Percentiles rank a stretch among this genome's conserved stretches.
phyloP scores from a whole-genome alignment of 2,113 vertebrate genomes.

The Tyrannus savana region DNA sequence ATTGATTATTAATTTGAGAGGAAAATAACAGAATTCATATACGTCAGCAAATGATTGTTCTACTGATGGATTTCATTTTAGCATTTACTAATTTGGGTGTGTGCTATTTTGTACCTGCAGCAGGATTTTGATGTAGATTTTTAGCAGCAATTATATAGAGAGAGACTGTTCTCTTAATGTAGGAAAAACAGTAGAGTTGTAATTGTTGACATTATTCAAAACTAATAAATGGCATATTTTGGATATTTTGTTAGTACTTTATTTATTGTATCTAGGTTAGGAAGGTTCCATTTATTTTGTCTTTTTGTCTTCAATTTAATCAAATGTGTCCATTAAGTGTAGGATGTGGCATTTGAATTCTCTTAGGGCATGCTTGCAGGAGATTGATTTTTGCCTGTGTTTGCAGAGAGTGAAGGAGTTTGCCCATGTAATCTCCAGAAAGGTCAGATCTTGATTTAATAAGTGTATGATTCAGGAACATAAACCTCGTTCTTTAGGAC shows the following conservation, averaged over 20 bases:
- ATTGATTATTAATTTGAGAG: not conserved
- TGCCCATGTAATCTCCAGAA: slow-evolving; percentile 21
- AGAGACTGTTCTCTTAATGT: not conserved
- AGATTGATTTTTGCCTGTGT: slow-evolving; percentile 40
- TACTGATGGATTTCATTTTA: not conserved
- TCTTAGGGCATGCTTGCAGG: not conserved
- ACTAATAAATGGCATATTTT: not conserved
- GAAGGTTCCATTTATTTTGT: not conserved
- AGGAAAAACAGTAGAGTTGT: not conserved
- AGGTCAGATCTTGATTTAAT: slow-evolving; percentile 64
- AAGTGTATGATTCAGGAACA: slow-evolving; percentile 48
- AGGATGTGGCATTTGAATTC: slow-evolving; percentile 16
- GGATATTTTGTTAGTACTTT: not conserved
- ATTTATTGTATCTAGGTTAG: not conserved
- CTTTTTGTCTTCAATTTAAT: not conserved
- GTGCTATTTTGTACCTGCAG: not conserved
- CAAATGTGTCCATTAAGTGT: not conserved
- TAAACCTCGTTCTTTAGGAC: slow-evolving; percentile 47
- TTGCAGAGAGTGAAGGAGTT: slow-evolving; percentile 33
- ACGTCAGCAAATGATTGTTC: not conserved
- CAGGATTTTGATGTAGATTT: not conserved
- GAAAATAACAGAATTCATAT: not conserved
- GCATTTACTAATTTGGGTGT: not conserved
- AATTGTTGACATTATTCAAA: not conserved
- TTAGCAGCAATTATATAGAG: not conserved